Evolutionary conservation across 2,797 vertebrate genomes (phyloP).

Genomic region (Halcyon leucocephala): DNA sequence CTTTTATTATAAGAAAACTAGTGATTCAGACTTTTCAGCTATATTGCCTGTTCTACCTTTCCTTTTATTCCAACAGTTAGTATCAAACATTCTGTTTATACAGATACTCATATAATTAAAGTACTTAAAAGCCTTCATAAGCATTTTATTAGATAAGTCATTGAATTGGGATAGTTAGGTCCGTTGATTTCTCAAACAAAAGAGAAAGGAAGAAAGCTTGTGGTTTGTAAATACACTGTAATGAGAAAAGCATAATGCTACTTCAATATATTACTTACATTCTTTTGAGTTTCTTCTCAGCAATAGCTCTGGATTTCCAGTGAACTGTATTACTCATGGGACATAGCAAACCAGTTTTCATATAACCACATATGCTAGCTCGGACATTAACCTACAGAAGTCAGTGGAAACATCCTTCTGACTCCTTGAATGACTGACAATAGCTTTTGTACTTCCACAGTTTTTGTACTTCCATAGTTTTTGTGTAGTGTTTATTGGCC

Average conservation of each 20-base stretch:
- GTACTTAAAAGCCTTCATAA: neutral
- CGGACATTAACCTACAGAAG: neutral
- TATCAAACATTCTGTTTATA: neutral
- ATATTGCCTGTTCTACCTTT: neutral
- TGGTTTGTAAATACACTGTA: neutral
- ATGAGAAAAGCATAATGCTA: neutral
- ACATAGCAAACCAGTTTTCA: neutral
- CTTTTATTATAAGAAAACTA: neutral
- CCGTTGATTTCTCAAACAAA: neutral
- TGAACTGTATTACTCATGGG: neutral
- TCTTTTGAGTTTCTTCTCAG: neutral
- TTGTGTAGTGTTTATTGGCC: neutral
- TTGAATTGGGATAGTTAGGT: neutral
- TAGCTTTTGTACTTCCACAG: neutral
- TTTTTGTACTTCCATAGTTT: neutral
- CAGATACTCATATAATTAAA: neutral
- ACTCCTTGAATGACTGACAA: neutral
- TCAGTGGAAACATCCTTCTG: neutral
- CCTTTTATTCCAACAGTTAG: neutral
- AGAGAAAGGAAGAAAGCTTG: neutral
- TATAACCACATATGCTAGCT: neutral
- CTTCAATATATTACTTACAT: neutral
- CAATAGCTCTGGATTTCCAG: neutral
- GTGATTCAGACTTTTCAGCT: neutral
- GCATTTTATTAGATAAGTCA: neutral